These are phyloP conservation scores for Phalloptychus januarius DNA, from an alignment of 2,797 vertebrate genomes.

Conservation along the genomic window DNA sequence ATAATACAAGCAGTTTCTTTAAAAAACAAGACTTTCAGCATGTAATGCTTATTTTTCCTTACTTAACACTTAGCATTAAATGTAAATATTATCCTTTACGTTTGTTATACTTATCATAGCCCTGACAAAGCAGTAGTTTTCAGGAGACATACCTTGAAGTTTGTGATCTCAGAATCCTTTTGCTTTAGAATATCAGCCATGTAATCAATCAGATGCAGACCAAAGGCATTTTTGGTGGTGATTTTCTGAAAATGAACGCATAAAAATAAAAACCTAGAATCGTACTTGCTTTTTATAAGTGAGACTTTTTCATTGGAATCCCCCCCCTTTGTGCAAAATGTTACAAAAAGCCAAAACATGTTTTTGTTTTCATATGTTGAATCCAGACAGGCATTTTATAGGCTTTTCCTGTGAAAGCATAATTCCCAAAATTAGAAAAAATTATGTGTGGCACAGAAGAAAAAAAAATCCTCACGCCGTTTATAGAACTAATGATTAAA, in stretches of 20 bases:
- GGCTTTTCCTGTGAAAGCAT: neutral
- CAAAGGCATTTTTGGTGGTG: slow-evolving; percentile 95
- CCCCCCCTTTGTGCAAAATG: neutral
- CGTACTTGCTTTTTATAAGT: neutral
- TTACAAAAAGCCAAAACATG: neutral
- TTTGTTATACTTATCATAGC: neutral
- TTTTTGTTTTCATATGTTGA: neutral
- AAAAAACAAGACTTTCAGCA: neutral
- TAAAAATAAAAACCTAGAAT: neutral
- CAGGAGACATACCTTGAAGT: slow-evolving; percentile 88
- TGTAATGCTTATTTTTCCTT: neutral
- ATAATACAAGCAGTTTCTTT: neutral
- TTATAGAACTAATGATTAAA: neutral
- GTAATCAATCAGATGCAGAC: slow-evolving; percentile 94
- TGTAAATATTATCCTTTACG: neutral
- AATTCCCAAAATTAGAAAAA: neutral
- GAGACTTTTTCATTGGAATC: neutral
- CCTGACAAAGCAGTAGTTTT: neutral
- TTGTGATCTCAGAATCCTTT: slow-evolving; percentile 89
- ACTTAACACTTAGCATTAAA: neutral
- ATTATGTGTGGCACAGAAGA: neutral
- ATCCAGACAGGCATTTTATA: neutral
- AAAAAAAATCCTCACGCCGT: neutral
- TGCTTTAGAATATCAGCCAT: slow-evolving; percentile 93
- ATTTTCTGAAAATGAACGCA: slow-evolving; percentile 88